Percentiles rank a stretch among this genome's conserved stretches.
Conservation (phyloP, 2,797 vertebrate species). For the Cottoperca gobio region DNA sequence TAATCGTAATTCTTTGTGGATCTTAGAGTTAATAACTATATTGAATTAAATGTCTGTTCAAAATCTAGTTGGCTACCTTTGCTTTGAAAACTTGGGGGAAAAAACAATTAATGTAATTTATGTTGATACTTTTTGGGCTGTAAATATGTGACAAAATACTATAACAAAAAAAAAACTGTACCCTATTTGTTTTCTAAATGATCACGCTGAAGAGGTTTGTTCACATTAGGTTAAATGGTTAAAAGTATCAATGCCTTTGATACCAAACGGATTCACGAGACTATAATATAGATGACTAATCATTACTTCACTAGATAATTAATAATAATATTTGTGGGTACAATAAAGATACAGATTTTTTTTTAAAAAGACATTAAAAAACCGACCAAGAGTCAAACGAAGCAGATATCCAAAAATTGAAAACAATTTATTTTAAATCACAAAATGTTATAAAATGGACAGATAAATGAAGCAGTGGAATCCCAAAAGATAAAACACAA, state of each 20-base stretch:
- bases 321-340: not conserved
- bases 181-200: too few relatives aligned
- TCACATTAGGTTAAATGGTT: not conserved
- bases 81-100: too few relatives aligned
- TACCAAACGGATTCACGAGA: not conserved
- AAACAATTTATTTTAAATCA: conserved; percentile 81
- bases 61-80: too few relatives aligned
- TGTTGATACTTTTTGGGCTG: too few relatives aligned
- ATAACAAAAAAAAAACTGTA: too few relatives aligned
- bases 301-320: not conserved
- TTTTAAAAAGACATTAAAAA: not conserved
- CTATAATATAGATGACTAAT: not conserved
- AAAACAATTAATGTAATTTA: too few relatives aligned
- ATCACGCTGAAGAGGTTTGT: not conserved
- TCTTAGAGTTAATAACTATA: too few relatives aligned
- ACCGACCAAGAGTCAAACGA: not conserved
- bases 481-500: conserved; percentile 35
- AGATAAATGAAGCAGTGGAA: conserved; percentile 62
- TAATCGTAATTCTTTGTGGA: too few relatives aligned
- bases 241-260: not conserved
- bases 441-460: conserved; percentile 81
- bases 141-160: not conserved
- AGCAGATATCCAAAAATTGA: conserved; percentile 65
- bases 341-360: not conserved
- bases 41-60: too few relatives aligned